Percentiles rank a stretch among this genome's conserved stretches.
Evolutionary conservation across 2,113 vertebrate genomes (phyloP).

Genomic region (Coracopsis vasa): DNA sequence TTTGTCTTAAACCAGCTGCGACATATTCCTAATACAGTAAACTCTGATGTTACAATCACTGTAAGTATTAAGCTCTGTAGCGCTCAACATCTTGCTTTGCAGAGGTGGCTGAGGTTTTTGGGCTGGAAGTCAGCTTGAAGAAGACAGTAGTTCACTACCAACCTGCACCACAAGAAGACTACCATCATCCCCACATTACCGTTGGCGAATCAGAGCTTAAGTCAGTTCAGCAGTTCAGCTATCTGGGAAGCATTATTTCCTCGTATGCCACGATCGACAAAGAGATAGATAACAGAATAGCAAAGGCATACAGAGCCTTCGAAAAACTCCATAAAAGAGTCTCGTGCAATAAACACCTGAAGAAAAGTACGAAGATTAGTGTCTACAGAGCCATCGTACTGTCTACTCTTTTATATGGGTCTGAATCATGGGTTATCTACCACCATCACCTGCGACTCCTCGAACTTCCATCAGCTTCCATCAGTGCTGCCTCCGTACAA

Average conservation of each 20-base stretch:
- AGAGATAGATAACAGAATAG: neutral
- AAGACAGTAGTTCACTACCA: neutral
- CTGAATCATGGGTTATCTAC: neutral
- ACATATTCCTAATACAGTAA: neutral
- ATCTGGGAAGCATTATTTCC: neutral
- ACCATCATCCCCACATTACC: neutral
- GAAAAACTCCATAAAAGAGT: neutral
- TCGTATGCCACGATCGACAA: neutral
- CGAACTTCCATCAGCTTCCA: neutral
- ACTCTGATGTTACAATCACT: neutral
- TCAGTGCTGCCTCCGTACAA: no score
- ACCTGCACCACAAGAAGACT: neutral
- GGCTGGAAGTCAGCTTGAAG: no score
- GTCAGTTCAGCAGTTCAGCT: neutral
- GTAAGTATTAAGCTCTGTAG: no score
- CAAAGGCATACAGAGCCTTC: neutral
- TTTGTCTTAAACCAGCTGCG: neutral
- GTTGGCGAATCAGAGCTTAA: neutral
- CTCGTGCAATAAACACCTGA: neutral
- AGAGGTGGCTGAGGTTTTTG: no score
- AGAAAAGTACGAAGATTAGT: neutral
- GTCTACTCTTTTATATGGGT: neutral
- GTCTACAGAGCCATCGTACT: neutral
- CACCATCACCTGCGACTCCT: neutral
- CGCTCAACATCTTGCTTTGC: no score